Conservation (phyloP, 2,888 invertebrate species). For the Pinctada fucata region DNA sequence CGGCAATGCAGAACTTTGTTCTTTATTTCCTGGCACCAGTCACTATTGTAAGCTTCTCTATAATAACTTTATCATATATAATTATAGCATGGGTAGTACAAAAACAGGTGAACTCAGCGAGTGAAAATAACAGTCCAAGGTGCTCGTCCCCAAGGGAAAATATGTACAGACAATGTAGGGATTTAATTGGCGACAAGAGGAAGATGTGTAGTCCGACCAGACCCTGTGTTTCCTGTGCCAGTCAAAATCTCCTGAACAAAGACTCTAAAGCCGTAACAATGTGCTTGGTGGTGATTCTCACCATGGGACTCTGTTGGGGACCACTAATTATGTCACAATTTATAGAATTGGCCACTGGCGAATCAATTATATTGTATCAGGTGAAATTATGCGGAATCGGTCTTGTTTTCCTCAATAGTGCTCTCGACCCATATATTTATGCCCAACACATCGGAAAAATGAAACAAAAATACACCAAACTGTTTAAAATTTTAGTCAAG, state of each 20-base stretch:
- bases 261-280: slow-evolving; percentile 64
- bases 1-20: slow-evolving; percentile 58
- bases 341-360: slow-evolving; percentile 60
- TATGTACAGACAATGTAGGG: slow-evolving; percentile 39
- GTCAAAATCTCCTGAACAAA: slow-evolving; percentile 54
- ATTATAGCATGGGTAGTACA: slow-evolving; percentile 60
- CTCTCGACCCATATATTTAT: slow-evolving; percentile 67
- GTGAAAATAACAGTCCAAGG: slow-evolving; percentile 3
- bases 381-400: slow-evolving; percentile 69
- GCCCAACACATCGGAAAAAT: slow-evolving; percentile 60
- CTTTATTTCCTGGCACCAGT: slow-evolving; percentile 65
- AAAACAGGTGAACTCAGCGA: slow-evolving; percentile 38
- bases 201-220: slow-evolving; percentile 28
- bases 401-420: slow-evolving; percentile 68
- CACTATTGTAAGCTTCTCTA: slow-evolving; percentile 53
- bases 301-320: slow-evolving; percentile 64
- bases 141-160: slow-evolving; percentile 29
- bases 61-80: slow-evolving; percentile 57
- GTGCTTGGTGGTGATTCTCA: slow-evolving; percentile 66
- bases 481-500: slow-evolving; percentile 25
- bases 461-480: slow-evolving; percentile 52
- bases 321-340: slow-evolving; percentile 65
- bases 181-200: slow-evolving; percentile 31
- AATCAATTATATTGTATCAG: slow-evolving; percentile 67
- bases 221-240: slow-evolving; percentile 35